Percentiles rank a stretch among this genome's conserved stretches.
Evolutionary conservation across 2,113 vertebrate species (phyloP).

Genomic region (Hyla sarda): DNA sequence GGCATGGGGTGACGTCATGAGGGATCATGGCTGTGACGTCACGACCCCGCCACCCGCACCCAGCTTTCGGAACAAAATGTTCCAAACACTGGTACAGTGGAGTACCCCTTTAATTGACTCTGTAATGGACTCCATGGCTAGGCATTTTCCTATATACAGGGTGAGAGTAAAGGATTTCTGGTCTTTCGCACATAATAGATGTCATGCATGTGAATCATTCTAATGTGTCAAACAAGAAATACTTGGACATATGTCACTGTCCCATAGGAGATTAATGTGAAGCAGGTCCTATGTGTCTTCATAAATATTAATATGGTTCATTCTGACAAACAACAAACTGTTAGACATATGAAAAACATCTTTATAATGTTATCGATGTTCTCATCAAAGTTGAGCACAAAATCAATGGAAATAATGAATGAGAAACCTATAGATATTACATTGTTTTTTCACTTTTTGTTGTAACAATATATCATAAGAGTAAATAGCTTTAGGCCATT

Average conservation of each 20-base stretch:
- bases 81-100: too few species aligned
- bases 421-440: background rate
- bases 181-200: conserved; percentile 13
- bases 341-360: background rate
- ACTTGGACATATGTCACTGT: conserved; percentile 27
- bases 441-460: background rate
- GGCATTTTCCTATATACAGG: background rate
- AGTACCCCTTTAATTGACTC: background rate
- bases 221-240: background rate
- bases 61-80: too few species aligned
- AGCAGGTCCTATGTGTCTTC: background rate
- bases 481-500: background rate
- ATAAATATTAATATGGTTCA: conserved; percentile 42
- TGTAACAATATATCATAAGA: conserved; percentile 13
- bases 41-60: too few species aligned
- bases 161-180: background rate
- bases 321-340: background rate
- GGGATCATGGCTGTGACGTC: too few species aligned
- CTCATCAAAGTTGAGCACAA: background rate
- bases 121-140: background rate
- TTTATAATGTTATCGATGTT: conserved; percentile 33
- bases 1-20: too few species aligned
- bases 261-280: conserved; percentile 13
- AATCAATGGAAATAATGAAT: conserved; percentile 39
- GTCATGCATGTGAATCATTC: conserved; percentile 8